phyloP scores from a whole-genome alignment of 2,888 invertebrate species.

The Tipula lateralis region DNA sequence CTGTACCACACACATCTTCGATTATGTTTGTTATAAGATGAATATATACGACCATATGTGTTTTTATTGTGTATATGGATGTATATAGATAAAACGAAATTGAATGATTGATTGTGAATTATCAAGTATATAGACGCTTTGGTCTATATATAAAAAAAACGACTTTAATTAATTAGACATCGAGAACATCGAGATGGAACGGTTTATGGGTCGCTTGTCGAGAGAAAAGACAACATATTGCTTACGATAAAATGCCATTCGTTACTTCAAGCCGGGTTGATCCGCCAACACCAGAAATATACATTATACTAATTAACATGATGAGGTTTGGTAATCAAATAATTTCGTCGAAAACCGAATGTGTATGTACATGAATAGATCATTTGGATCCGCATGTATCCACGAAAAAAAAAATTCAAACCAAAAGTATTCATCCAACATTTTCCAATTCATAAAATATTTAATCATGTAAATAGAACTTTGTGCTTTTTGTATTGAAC shows the following conservation, averaged over 20 bases:
- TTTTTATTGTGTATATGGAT: not conserved
- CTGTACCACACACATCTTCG: not conserved
- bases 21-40: not conserved
- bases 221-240: not conserved
- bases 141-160: not conserved
- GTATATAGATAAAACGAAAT: not conserved
- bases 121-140: not conserved
- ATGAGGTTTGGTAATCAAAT: not conserved
- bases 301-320: not conserved
- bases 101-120: constrained; percentile 11
- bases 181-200: not conserved
- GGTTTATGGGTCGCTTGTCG: not conserved
- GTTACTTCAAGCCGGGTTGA: not conserved
- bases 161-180: constrained; percentile 14
- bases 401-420: not conserved
- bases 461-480: constrained; percentile 24
- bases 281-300: not conserved
- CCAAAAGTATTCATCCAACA: not conserved
- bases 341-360: not conserved
- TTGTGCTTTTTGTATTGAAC: constrained; percentile 3
- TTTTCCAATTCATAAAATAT: constrained; percentile 19
- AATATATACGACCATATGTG: not conserved
- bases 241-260: not conserved
- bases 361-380: not conserved
- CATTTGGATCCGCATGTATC: not conserved